These are phyloP conservation scores for Empidonax alnorum DNA, from an alignment of 2,113 vertebrate species.

Conservation along the genomic window DNA sequence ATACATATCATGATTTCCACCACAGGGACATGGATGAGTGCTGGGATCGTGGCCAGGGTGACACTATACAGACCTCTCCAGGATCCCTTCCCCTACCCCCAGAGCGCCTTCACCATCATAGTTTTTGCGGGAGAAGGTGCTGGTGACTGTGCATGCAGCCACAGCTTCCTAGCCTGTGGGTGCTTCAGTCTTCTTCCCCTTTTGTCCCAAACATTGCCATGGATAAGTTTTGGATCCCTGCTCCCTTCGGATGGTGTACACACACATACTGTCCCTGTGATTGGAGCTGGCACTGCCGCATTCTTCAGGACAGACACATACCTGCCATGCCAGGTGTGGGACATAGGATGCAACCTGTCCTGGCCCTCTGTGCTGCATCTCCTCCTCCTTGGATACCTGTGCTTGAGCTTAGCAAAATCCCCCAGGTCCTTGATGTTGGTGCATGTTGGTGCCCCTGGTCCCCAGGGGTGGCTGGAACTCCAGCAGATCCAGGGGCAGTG, in stretches of 20 bases:
- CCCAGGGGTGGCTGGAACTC: not conserved
- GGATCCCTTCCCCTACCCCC: too few species aligned
- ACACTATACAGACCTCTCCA: not conserved
- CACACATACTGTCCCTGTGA: not conserved
- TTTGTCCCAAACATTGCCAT: not conserved
- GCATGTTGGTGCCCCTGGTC: not conserved
- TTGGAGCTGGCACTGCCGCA: not conserved
- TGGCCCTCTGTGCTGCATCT: accelerated
- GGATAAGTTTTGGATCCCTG: not conserved
- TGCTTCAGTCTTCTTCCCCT: not conserved
- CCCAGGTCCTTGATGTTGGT: not conserved
- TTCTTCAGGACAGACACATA: not conserved
- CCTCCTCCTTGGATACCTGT: not conserved
- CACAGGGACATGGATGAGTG: accelerated
- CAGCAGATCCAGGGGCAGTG: accelerated
- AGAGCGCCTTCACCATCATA: not conserved
- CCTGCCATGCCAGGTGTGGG: accelerated
- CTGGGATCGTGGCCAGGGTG: not conserved
- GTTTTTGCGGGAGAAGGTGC: not conserved
- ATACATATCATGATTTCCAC: not conserved
- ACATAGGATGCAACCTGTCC: accelerated
- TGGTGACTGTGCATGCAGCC: accelerated
- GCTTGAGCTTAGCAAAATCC: not conserved
- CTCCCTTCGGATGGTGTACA: accelerated
- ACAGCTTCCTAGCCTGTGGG: not conserved